Evolutionary conservation across 2,797 vertebrate species (phyloP).

Genomic region (Heteromormyrus szaboi): DNA sequence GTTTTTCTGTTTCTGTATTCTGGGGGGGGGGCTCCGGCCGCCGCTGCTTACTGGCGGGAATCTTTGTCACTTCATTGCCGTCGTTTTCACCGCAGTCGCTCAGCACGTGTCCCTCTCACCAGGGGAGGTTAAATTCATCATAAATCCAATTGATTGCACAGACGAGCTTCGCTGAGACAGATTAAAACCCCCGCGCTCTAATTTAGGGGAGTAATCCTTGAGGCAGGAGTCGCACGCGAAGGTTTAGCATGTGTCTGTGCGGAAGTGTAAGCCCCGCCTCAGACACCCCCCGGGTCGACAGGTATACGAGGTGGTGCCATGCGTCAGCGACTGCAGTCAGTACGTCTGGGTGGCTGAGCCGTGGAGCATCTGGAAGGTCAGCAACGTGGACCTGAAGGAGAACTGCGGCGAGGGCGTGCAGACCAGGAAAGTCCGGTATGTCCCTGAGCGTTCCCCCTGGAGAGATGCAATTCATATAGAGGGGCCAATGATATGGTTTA

Average conservation of each 20-base stretch:
- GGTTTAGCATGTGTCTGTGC: neutral
- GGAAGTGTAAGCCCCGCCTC: neutral
- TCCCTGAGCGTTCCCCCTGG: neutral
- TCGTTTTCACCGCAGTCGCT: neutral
- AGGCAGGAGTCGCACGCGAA: neutral
- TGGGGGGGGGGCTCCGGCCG: neutral
- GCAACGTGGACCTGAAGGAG: constrained; percentile 79
- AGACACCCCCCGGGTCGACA: neutral
- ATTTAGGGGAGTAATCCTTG: neutral
- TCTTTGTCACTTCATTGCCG: neutral
- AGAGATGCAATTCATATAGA: neutral
- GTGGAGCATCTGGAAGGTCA: constrained; percentile 95
- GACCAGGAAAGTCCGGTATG: constrained; percentile 90
- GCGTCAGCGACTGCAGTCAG: constrained; percentile 90
- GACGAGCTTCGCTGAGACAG: neutral
- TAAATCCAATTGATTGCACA: neutral
- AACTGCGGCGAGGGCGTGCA: constrained; percentile 96
- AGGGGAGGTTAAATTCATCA: neutral
- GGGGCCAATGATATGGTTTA: neutral
- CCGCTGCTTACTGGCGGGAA: neutral
- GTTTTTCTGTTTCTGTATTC: neutral
- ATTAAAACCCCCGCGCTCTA: neutral
- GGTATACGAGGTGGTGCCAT: constrained; percentile 67
- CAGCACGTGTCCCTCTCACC: neutral
- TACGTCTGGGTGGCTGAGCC: constrained; percentile 87